Base-by-base conservation (phyloP, 2,113 vertebrate species). In the Clarias gariepinus region DNA sequence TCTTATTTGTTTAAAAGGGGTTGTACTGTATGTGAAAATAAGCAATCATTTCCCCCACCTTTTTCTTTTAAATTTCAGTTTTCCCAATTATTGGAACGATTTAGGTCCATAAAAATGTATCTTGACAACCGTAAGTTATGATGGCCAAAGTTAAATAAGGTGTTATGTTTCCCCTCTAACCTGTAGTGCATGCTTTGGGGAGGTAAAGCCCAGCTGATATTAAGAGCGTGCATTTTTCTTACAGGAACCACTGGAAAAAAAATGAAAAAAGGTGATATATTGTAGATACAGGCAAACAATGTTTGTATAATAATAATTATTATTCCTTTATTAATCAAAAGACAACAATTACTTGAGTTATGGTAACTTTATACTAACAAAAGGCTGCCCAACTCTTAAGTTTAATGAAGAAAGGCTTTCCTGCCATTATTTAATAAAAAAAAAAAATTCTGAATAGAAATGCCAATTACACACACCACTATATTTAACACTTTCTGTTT, bases 121-220 rank as follows among this genome's bases (percentile, higher is more conserved):
- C 23, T 41, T 82, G 66, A 71, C 82, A 41, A 41, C 33, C 28
- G 55, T 41, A 88, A 61, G 16, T 18, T 68, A 21, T 30, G 30
- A 60, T 30, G 30, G 60, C 23, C 8, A 23, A 52, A 13, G 58
- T 57, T 71, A 30, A 61, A 11, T 47, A 36, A 15, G 53, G 21
- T 76, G 83, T 88, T 15, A 80, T 7, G 10, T 55, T 81, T 58
- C 60, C 47, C 36, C 79, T 47, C 91, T 89, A 93, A 99, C 98
- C 97, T 98, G 95, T 99, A 99, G 93, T 97, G 93, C 69, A 95
- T 93, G 16, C 96, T 96, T 87, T 99, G 98, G 7, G 97, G 97
- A 0, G 97, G 98, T 73, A 99, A 95, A 0, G 97, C 96, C 98
- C 98, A 99, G 79, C 96, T 98, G 93, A 99, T 96, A 89, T 94